Evolutionary conservation across 2,888 invertebrate species (phyloP), one percentile per base, ranked within the genome.

Genomic region (Nephrotoma appendiculata): DNA sequence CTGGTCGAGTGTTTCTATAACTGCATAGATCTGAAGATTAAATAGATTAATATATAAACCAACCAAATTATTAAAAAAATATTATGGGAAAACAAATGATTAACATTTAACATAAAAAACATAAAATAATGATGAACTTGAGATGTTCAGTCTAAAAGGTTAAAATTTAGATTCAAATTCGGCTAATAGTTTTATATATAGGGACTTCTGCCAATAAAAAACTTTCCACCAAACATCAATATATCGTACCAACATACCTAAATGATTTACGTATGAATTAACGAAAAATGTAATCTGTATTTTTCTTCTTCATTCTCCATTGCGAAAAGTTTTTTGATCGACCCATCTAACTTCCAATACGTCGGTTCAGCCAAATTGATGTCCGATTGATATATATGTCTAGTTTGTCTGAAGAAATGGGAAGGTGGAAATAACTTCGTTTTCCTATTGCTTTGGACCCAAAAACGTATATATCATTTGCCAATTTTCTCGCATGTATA

Each of bases 251-350:
- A 41, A 83, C 83, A 9, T 41, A 83, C 83, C 83, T 41, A 83
- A 41, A 31, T 41, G 41, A 41, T 11, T 83, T 83, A 9, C 83
- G 83, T 83, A 9, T 83, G 83, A 83, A 41, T 83, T 83, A 83
- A 83, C 7, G 83, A 41, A 83, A 83, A 83, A 83, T 83, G 41
- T 31, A 41, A 31, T 11, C 83, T 5, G n/a, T 52, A 86, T 15
- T 52, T 57, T 15, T 86, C 41, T 19, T 86, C 57, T 19, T n/a
- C 7, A 41, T 86, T 48, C 41, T 86, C 52, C 52, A 86, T 86
- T 19, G 86, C 86, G 57, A 86, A 86, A n/a, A 86, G 48, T 86
- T 86, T 86, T 41, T 86, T 86, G 41, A 83, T 11, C 48, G 41
- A 41, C 41, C 83, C 86, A 41, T 83, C 31, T 41, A 83, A 5